These are phyloP conservation scores for Drosophila malerkotliana DNA, from an alignment of 1,140 invertebrate species.

Conservation along the genomic window DNA sequence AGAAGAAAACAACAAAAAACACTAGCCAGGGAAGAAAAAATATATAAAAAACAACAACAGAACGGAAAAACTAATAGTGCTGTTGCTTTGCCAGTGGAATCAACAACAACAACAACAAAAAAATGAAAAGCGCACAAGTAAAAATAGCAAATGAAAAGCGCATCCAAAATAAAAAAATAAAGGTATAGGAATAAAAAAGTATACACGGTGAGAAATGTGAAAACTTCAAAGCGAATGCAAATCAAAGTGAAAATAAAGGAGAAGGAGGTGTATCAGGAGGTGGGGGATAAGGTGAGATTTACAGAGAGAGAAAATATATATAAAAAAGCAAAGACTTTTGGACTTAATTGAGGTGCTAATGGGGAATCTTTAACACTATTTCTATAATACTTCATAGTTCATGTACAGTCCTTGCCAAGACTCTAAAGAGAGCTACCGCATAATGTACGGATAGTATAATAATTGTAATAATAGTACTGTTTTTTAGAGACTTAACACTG, in stretches of 20 bases:
- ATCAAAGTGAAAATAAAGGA: constrained; percentile 28
- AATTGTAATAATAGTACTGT: neutral
- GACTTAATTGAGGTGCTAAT: neutral
- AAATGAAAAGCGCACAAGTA: constrained; percentile 46
- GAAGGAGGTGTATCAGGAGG: neutral
- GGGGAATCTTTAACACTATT: neutral
- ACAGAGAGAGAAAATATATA: neutral
- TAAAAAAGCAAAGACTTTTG: neutral
- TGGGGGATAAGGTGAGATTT: constrained; percentile 10
- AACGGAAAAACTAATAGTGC: constrained; percentile 44
- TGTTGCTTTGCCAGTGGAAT: constrained; percentile 34
- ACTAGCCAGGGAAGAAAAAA: constrained; percentile 18
- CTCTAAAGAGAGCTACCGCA: no score
- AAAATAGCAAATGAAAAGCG: constrained; percentile 50
- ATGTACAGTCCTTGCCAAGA: no score
- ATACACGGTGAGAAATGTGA: constrained; percentile 23
- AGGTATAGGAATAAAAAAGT: constrained; percentile 15
- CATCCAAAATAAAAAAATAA: constrained; percentile 33
- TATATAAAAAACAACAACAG: constrained; percentile 16
- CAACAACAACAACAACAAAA: constrained; percentile 12
- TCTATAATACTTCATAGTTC: neutral
- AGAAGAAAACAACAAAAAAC: constrained; percentile 34
- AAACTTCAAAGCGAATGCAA: constrained; percentile 49
- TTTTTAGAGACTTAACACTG: neutral
- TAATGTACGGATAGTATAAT: no score